A percentile compares a stretch with the other conserved stretches of the same genome.
These are phyloP conservation scores for Noctua janthina DNA, from an alignment of 2,888 invertebrate species.

Conservation along the genomic window DNA sequence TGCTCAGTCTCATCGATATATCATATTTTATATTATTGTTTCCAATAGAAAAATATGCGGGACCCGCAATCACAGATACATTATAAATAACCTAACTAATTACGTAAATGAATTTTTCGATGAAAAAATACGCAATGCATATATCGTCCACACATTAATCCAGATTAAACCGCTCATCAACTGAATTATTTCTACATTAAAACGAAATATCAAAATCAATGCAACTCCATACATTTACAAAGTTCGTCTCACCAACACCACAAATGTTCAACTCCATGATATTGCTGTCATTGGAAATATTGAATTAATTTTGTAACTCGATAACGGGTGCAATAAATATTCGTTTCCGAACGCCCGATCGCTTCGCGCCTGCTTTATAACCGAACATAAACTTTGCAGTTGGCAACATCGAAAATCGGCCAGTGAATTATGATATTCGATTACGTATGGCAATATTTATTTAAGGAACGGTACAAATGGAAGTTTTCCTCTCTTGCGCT, in stretches of 20 bases:
- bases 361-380: conserved; percentile 51
- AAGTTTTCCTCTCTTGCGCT: background rate
- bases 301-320: conserved; percentile 64
- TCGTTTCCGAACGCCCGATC: conserved; percentile 55
- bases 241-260: conserved; percentile 12
- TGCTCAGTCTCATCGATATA: background rate
- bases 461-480: conserved; percentile 12
- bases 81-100: background rate
- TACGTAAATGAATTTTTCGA: background rate
- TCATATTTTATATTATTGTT: background rate
- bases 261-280: conserved; percentile 41
- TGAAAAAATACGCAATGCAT: background rate
- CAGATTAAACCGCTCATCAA: background rate
- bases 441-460: conserved; percentile 41
- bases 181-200: conserved; percentile 14
- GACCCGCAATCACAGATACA: background rate
- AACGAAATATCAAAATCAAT: conserved; percentile 20
- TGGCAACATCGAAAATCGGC: conserved; percentile 49
- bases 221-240: conserved; percentile 14
- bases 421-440: conserved; percentile 46
- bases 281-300: conserved; percentile 51
- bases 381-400: conserved; percentile 53
- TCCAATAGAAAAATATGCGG: background rate
- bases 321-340: conserved; percentile 62
- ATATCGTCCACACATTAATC: conserved; percentile 13